Conservation (phyloP, 2,113 vertebrate genomes). For the Pao palembangensis region DNA sequence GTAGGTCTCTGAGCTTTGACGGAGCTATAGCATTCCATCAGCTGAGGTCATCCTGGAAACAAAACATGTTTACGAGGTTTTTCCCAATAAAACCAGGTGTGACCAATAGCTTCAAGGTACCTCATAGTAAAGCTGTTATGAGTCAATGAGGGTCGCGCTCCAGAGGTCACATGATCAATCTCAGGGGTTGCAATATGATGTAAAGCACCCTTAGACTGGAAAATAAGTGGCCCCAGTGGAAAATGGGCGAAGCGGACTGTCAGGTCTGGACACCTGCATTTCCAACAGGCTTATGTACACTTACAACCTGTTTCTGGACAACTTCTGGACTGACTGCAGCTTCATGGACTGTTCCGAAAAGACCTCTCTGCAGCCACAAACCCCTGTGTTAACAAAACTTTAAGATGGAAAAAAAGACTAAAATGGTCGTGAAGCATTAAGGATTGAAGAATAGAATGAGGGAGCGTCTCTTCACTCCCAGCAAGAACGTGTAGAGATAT, state of each 20-base stretch:
- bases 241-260: too few species aligned
- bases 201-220: not conserved
- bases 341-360: not conserved
- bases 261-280: too few species aligned
- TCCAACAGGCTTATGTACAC: not conserved
- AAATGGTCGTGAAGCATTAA: too few species aligned
- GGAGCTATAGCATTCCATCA: not conserved
- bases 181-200: not conserved
- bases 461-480: slow-evolving; percentile 38
- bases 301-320: not conserved
- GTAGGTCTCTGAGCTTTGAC: too few species aligned
- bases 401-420: too few species aligned
- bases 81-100: slow-evolving; percentile 12
- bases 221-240: not conserved
- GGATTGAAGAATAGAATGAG: too few species aligned
- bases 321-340: not conserved
- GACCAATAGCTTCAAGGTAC: slow-evolving; percentile 15
- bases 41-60: slow-evolving; percentile 12
- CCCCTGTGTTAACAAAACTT: too few species aligned
- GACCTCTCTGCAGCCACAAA: too few species aligned
- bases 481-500: slow-evolving; percentile 36
- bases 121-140: not conserved
- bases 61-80: slow-evolving; percentile 23
- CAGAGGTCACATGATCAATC: not conserved
- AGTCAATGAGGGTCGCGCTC: not conserved